Evolutionary conservation across 1,140 invertebrate genomes (phyloP).

Genomic region (Chymomyza costata): DNA sequence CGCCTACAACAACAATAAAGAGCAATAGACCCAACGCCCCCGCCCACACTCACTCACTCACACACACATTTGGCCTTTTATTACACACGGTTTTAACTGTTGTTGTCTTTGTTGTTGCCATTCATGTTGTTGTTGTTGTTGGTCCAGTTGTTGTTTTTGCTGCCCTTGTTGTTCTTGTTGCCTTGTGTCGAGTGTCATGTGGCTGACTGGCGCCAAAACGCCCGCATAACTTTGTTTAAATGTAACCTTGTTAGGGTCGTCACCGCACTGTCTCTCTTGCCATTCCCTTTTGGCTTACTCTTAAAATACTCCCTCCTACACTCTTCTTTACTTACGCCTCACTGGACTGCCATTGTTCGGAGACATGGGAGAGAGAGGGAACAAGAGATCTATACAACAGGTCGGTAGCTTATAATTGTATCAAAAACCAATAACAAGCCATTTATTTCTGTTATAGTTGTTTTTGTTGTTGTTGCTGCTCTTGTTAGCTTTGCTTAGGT

Average conservation of each 20-base stretch:
- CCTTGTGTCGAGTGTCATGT: no score
- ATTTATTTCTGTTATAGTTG: neutral
- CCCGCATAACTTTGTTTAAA: slow-evolving; percentile 21
- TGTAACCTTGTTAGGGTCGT: slow-evolving; percentile 32
- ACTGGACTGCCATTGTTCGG: neutral
- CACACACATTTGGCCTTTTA: neutral
- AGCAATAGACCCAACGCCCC: neutral
- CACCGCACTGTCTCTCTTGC: no score
- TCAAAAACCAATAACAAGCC: slow-evolving; percentile 32
- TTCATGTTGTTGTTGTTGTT: neutral
- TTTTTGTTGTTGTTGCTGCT: neutral
- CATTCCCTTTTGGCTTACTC: neutral
- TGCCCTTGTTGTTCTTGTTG: slow-evolving; percentile 1
- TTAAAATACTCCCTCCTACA: no score
- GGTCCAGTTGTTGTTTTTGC: neutral
- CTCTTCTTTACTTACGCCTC: neutral
- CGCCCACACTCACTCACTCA: neutral
- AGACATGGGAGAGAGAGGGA: no score
- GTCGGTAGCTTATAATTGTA: slow-evolving; percentile 42
- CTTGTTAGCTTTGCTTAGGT: no score
- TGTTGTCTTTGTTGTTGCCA: neutral
- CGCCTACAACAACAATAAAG: no score
- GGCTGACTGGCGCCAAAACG: slow-evolving; percentile 21
- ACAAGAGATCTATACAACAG: slow-evolving; percentile 22
- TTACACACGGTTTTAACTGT: no score